phyloP scores from a whole-genome alignment of 2,797 vertebrate species.

The Phaenicophaeus curvirostris region DNA sequence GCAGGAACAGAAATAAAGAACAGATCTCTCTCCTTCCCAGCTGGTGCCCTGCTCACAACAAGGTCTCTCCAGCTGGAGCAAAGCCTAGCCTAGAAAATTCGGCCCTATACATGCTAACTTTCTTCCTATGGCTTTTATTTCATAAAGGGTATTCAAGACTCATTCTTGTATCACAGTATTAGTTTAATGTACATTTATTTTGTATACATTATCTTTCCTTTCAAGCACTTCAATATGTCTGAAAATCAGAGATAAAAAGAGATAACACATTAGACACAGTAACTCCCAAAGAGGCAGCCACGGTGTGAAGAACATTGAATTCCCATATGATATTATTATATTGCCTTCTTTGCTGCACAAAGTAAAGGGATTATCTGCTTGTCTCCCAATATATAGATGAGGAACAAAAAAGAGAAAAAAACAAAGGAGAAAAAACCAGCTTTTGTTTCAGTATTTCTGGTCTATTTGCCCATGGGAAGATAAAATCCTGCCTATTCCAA shows the following conservation, averaged over 20 bases:
- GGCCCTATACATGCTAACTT: neutral
- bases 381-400: slow-evolving; percentile 20
- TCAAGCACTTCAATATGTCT: slow-evolving; percentile 43
- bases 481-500: neutral
- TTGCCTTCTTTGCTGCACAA: slow-evolving; percentile 52
- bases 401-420: neutral
- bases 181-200: slow-evolving; percentile 39
- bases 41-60: slow-evolving; percentile 17
- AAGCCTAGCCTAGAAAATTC: neutral
- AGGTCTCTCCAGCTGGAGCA: slow-evolving; percentile 24
- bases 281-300: slow-evolving; percentile 39
- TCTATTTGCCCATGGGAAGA: neutral
- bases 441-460: slow-evolving; percentile 8
- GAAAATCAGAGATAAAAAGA: slow-evolving; percentile 50
- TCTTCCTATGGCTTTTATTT: neutral
- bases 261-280: slow-evolving; percentile 24
- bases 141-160: neutral
- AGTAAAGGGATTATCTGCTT: slow-evolving; percentile 63
- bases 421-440: neutral
- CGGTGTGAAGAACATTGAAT: slow-evolving; percentile 40
- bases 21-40: slow-evolving; percentile 13
- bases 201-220: slow-evolving; percentile 47
- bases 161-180: neutral
- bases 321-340: slow-evolving; percentile 53
- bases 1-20: slow-evolving; percentile 39